Evolutionary conservation across 2,113 vertebrate genomes (phyloP).

Genomic region (Thermophis baileyi): DNA sequence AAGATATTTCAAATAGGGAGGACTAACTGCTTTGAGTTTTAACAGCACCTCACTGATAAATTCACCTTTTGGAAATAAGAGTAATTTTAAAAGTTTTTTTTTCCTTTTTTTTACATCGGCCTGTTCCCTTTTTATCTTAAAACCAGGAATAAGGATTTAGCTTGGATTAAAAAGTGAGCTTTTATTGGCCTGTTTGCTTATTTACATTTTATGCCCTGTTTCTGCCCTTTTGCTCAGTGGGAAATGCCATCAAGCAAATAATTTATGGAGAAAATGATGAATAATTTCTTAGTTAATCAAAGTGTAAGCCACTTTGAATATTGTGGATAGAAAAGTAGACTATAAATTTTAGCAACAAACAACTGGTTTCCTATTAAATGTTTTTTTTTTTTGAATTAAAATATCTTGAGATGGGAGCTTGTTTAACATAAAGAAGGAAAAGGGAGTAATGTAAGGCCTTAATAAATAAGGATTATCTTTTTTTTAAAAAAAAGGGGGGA

Average conservation of each 20-base stretch:
- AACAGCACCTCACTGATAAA: conserved; percentile 16
- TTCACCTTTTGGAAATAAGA: conserved; percentile 5
- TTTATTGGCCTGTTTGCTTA: background rate
- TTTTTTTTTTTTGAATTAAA: background rate
- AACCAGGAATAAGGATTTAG: background rate
- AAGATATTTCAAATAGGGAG: conserved; percentile 59
- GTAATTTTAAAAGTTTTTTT: background rate
- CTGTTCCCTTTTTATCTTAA: background rate
- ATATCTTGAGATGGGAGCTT: background rate
- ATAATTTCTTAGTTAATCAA: background rate
- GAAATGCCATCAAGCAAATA: background rate
- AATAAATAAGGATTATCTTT: background rate
- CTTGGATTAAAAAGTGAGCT: background rate
- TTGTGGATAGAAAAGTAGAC: background rate
- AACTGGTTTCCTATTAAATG: background rate
- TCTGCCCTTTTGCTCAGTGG: background rate
- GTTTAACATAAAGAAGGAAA: background rate
- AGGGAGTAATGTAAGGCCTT: background rate
- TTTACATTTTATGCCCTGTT: background rate
- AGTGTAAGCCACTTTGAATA: background rate
- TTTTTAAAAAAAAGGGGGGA: background rate
- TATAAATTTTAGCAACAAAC: background rate
- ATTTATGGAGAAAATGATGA: background rate
- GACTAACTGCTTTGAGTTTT: conserved; percentile 51
- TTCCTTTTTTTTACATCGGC: background rate